These are phyloP conservation scores for Eueremaeus valkanovi DNA, from an alignment of 2,888 invertebrate species.

Conservation along the genomic window DNA sequence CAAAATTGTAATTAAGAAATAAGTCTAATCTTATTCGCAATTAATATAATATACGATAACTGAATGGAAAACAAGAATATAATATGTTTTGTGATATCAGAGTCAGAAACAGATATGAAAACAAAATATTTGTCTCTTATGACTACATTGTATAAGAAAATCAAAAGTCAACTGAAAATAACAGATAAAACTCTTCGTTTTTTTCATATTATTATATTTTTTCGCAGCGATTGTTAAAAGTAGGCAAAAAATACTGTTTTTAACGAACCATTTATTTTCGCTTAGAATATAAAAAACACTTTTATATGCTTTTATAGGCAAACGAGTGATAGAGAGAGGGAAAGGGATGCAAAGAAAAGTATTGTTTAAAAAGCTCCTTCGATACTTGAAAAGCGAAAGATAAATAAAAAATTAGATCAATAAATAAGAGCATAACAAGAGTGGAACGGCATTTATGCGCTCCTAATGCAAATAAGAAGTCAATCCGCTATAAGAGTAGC, in stretches of 20 bases:
- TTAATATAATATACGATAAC: too few relatives aligned
- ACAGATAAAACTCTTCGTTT: conserved; percentile 20
- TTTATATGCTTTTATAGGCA: neutral
- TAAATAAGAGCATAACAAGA: conserved; percentile 16
- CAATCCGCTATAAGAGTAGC: conserved; percentile 14
- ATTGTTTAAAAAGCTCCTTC: too few relatives aligned
- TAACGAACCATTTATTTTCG: conserved; percentile 26
- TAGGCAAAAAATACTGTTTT: neutral
- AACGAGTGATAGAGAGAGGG: neutral
- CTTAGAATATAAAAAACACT: neutral
- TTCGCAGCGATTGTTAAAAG: neutral
- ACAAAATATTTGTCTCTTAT: neutral
- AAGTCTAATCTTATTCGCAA: too few relatives aligned
- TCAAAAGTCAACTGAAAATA: neutral
- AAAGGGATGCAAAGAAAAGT: neutral
- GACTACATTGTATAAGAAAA: neutral
- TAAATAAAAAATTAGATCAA: conserved; percentile 34
- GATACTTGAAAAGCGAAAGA: neutral
- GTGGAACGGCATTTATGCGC: neutral
- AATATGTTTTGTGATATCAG: too few relatives aligned
- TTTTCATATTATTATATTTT: neutral
- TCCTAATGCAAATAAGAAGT: conserved; percentile 32
- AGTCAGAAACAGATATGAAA: too few relatives aligned
- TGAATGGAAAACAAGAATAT: too few relatives aligned
- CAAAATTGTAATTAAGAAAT: too few relatives aligned